Base-by-base conservation (phyloP, 1,140 invertebrate species). In the Cotesia glomerata region DNA sequence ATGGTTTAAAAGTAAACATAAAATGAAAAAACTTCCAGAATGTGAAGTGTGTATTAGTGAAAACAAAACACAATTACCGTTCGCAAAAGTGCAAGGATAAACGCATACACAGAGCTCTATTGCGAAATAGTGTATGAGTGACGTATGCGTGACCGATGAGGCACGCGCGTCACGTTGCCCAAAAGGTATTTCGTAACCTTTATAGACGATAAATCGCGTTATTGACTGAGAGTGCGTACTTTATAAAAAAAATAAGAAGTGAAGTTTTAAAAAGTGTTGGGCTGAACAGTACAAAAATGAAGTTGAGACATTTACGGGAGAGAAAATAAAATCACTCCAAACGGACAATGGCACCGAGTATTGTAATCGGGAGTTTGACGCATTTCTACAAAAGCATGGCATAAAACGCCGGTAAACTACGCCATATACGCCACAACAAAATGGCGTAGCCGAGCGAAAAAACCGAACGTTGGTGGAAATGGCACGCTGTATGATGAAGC, bases 331-430 rank as follows among this genome's bases (percentile, higher is more conserved):
- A 69, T 65, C 7, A 56, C 54, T 86, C 3, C 80, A 63, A 45
- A 78, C 77, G 54, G 86, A 88, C 66, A 88, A 88, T 78, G 86
- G 86, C 4, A 78, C 14, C 7, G 85, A 88, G 74, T 86, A 84
- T 77, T 32, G 74, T 0, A 85, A 78, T 73, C 74, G 76, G 18
- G 59, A 75, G 2, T 82, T 87, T 73, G 72, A 77, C 52, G 39
- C 75, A 5, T 86, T 74, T 36, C 71, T 86, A 4, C 74, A 66
- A n/a, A 68, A 71, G 7, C 34, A 62, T 62, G 82, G 85, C 1
- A 86, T 87, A 13, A 4, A n/a, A 8, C 76, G 79, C 62, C 66
- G 85, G 61, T 45, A 59, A 14, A 79, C 81, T 0, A 75, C 77
- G 8, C 35, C 79, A 14, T 71, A 80, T 67, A 76, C 77, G n/a